These are phyloP conservation scores for Torymus texanus DNA, from an alignment of 2,888 invertebrate genomes.

Conservation along the genomic window DNA sequence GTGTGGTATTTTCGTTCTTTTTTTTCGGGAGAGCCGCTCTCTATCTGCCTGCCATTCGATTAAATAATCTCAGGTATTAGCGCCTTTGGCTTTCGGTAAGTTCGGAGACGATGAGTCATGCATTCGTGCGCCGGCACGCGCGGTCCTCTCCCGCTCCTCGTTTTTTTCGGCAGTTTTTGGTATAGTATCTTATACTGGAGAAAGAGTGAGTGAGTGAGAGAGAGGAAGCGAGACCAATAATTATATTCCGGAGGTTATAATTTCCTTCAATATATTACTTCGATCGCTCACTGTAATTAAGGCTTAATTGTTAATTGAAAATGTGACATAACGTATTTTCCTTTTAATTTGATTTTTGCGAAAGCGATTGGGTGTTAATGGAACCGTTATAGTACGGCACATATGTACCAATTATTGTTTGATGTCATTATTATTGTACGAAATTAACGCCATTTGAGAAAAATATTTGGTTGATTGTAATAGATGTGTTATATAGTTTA, in stretches of 20 bases:
- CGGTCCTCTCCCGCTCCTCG: not conserved
- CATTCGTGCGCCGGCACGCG: not conserved
- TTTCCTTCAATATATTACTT: constrained; percentile 29
- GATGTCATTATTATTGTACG: too few relatives aligned
- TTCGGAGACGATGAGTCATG: constrained; percentile 39
- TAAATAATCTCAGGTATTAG: constrained; percentile 37
- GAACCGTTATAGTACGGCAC: not conserved
- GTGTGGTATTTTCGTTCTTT: constrained; percentile 20
- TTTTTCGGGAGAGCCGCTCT: not conserved
- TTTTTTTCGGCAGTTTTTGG: constrained; percentile 1
- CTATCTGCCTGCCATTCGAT: constrained; percentile 1
- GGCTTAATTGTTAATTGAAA: not conserved
- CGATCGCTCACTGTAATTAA: not conserved
- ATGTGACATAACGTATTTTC: not conserved
- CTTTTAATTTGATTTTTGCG: not conserved
- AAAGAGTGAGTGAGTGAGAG: too few relatives aligned
- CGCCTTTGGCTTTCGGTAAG: constrained; percentile 14
- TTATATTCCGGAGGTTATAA: constrained; percentile 27
- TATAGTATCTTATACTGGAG: constrained; percentile 12
- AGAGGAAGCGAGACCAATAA: constrained; percentile 29
- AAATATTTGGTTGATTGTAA: too few relatives aligned
- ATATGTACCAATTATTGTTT: not conserved
- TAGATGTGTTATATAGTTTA: too few relatives aligned
- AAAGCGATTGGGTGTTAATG: not conserved
- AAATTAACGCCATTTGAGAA: too few relatives aligned